Base-by-base conservation (phyloP, 1,140 invertebrate genomes). In the Nebria ingens region DNA sequence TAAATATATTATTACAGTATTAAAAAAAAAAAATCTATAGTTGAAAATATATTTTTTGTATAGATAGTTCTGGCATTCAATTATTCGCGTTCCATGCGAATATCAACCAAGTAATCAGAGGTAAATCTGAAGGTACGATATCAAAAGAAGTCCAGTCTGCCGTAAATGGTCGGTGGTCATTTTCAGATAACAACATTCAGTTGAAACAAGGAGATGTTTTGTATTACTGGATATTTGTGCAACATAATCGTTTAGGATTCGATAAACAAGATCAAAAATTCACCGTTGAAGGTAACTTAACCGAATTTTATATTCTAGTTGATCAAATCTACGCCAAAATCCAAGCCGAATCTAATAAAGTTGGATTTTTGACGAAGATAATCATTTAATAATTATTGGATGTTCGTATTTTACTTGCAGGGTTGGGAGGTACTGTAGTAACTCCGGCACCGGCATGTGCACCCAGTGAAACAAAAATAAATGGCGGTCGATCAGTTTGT, bases 181-280 rank as follows among this genome's bases (percentile, higher is more conserved):
- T 61, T 45, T 69, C 77, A 51, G 58, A 67, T 56, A 42, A 40
- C 3, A 51, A 61, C 15, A 9, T 57, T 1, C 42, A 19, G 42
- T 53, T 69, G 2, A 49, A 56, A 4, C 38, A 56, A n/a, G 64
- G 61, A 12, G 68, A 69, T 53, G 54, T 51, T 19, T 55, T 69
- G 19, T 42, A 64, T 38, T 69, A 67, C 55, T 68, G 68, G 66
- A 54, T 69, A 19, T 68, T 65, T 53, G 66, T 69, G 1, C 65
- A 68, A 51, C 22, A 62, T 17, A 52, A 64, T 3, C 53, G 52
- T 12, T 21, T 59, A 1, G 68, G 68, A 6, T 67, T 63, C 54
- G 15, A 58, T 1, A 62, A 59, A 54, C 60, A 64, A 29, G 57
- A 57, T 11, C 57, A 56, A 19, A 55, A 4, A 19, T 65, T 34